phyloP scores from a whole-genome alignment of 2,888 invertebrate species.

The Tolmerus cingulatus region DNA sequence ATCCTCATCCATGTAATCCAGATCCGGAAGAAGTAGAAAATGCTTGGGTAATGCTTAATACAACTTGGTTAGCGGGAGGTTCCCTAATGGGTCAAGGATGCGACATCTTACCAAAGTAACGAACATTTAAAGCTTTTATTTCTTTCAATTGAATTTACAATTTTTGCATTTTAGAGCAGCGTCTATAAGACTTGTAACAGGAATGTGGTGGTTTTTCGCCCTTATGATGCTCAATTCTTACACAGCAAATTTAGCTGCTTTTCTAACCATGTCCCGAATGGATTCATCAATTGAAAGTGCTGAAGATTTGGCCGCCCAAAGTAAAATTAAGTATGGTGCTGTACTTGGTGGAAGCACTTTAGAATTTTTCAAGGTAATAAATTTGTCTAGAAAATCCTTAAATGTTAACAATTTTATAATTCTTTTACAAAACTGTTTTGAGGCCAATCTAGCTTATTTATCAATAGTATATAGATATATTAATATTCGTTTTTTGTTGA shows the following conservation, averaged over 20 bases:
- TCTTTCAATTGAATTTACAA: background rate
- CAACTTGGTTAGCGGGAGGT: conserved; percentile 92
- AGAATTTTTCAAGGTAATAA: conserved; percentile 83
- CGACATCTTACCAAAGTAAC: conserved; percentile 88
- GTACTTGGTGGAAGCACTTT: conserved; percentile 88
- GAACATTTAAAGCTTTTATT: background rate
- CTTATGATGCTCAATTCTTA: conserved; percentile 92
- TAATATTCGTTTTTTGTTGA: no score
- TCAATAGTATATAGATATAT: no score
- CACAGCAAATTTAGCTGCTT: conserved; percentile 94
- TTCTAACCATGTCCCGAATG: conserved; percentile 89
- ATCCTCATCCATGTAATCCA: conserved; percentile 88
- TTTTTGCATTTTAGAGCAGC: conserved; percentile 71
- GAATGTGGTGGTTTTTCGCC: conserved; percentile 94
- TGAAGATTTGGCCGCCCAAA: conserved; percentile 91
- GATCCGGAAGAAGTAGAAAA: conserved; percentile 87
- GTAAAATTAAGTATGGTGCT: conserved; percentile 96
- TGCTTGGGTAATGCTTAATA: conserved; percentile 85
- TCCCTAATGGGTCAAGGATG: conserved; percentile 93
- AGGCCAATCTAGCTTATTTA: no score
- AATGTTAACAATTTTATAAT: no score
- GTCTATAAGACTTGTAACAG: conserved; percentile 87
- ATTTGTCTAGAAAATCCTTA: background rate
- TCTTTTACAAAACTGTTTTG: no score
- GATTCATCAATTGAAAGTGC: conserved; percentile 88